Base-by-base conservation (phyloP, 2,888 invertebrate genomes). In the Geophilus truncorum region DNA sequence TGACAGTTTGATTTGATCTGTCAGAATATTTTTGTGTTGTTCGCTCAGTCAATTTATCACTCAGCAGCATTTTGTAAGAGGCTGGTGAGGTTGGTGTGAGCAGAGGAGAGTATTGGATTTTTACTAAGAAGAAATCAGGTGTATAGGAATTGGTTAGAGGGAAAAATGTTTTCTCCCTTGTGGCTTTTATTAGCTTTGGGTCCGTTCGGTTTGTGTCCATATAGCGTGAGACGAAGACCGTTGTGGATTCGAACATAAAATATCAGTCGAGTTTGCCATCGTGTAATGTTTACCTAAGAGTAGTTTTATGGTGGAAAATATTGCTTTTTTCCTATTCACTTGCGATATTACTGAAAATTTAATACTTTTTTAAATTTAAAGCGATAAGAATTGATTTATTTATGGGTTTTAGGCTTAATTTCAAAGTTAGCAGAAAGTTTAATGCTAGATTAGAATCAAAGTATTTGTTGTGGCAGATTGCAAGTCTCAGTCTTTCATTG, bases 1-100 rank as follows among this genome's bases (percentile, higher is more conserved):
- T 62, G 62, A 62, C 62, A 62, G 62, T 62, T 62, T 62, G 62
- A 62, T 62, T 62, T 62, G 62, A 62, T 62, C 62, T 62, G 62
- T 62, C 62, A 62, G 62, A 62, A 62, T 62, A 62, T 62, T 62
- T 62, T 25, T 62, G 62, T 62, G 62, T 62, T 62, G 62, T 62
- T 62, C 28, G 62, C 62, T 7, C 62, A 62, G 62, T 62, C 62
- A 23, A 62, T 62, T 62, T 62, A 62, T 62, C 62, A 62, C 62
- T 25, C 25, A 12, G 62, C 23, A 12, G 2, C 1, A 10, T 62
- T 62, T 62, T 62, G 10, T 3, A 25, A 25, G 62, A 15, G 45
- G 18, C 18, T 15, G 45, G 3, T 12, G 12, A 25, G 25, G 45
- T 12, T 12, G n/a, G 23, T 23, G 18, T 40, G 28, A 1, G 28